Percentiles rank a stretch among this genome's conserved stretches.
Conservation (phyloP, 1,140 invertebrate species). For the Drosophila micromelanica region DNA sequence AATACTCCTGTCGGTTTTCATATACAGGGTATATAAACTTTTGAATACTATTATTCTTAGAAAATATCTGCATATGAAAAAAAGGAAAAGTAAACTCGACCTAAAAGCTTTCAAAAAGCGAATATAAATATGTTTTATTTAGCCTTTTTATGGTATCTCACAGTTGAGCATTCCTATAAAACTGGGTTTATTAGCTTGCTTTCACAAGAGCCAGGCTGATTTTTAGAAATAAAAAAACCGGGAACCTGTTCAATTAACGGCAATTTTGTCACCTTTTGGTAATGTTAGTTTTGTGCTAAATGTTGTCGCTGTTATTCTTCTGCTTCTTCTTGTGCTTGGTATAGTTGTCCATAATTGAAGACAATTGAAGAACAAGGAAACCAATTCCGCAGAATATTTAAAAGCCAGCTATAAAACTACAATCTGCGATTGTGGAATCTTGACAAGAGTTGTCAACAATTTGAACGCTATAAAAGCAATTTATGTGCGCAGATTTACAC, state of each 20-base stretch:
- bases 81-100: no score
- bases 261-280: slow-evolving; percentile 28
- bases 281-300: background rate
- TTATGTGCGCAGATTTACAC: slow-evolving; percentile 63
- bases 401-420: slow-evolving; percentile 26
- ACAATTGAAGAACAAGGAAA: slow-evolving; percentile 37
- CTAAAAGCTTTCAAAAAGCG: no score
- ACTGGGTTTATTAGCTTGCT: background rate
- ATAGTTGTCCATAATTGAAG: slow-evolving; percentile 25
- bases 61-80: no score
- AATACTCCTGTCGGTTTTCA: no score
- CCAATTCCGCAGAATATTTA: background rate
- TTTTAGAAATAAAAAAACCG: background rate
- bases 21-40: no score
- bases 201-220: background rate
- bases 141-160: background rate
- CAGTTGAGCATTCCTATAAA: background rate
- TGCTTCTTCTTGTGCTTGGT: background rate
- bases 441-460: slow-evolving; percentile 40
- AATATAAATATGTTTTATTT: no score
- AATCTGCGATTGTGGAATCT: slow-evolving; percentile 35
- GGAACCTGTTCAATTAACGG: slow-evolving; percentile 51
- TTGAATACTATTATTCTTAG: no score
- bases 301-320: background rate
- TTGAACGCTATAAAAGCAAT: slow-evolving; percentile 67